Evolutionary conservation across 2,888 invertebrate species (phyloP).

Genomic region (Volucella inflata): DNA sequence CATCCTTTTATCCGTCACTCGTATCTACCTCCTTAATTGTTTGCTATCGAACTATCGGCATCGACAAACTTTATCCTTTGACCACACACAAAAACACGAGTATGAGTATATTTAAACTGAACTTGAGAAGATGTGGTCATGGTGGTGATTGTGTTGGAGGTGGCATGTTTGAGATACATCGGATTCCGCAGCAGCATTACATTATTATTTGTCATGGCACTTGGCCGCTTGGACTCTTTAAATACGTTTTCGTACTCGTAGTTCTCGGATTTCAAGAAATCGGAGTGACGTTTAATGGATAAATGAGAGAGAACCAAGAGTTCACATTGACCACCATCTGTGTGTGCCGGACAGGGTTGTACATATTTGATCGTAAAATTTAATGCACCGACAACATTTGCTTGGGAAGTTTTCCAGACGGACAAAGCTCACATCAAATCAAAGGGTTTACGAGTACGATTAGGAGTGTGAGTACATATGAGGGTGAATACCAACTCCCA

Average conservation of each 20-base stretch:
- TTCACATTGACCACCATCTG: slow-evolving; percentile 40
- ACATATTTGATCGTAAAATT: slow-evolving; percentile 65
- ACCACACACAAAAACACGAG: slow-evolving; percentile 36
- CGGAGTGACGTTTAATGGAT: slow-evolving; percentile 7
- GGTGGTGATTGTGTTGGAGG: slow-evolving; percentile 2
- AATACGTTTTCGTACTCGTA: background rate
- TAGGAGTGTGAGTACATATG: too few relatives aligned
- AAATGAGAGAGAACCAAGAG: slow-evolving; percentile 21
- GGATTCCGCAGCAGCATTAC: slow-evolving; percentile 17
- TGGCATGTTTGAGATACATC: background rate
- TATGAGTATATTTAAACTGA: slow-evolving; percentile 49
- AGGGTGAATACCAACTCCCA: too few relatives aligned
- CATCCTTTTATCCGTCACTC: too few relatives aligned
- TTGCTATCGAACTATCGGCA: slow-evolving; percentile 32
- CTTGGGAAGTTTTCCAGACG: slow-evolving; percentile 44
- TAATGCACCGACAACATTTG: slow-evolving; percentile 64
- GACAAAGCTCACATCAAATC: slow-evolving; percentile 6
- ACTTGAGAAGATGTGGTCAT: slow-evolving; percentile 49
- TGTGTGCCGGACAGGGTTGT: slow-evolving; percentile 36
- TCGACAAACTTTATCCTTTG: slow-evolving; percentile 36
- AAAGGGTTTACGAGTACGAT: background rate
- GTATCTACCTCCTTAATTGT: slow-evolving; percentile 43
- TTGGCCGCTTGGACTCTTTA: background rate
- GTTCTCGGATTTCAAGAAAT: background rate
- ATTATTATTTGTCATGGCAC: slow-evolving; percentile 32